phyloP scores from a whole-genome alignment of 2,797 vertebrate genomes.

The Carapus acus region DNA sequence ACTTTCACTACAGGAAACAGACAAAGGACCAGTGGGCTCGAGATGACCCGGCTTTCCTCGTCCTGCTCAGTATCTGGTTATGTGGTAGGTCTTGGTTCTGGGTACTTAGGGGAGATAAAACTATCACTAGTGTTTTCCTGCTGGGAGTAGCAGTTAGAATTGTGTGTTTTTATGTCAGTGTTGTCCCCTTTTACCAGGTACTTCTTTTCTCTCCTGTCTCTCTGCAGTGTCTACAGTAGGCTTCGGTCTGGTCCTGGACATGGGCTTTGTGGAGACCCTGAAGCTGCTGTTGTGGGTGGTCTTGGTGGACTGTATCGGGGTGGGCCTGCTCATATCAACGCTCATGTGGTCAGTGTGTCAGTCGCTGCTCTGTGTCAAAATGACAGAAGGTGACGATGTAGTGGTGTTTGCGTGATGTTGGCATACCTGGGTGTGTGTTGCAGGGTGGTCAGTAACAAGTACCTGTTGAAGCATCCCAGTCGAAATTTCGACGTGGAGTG shows the following conservation, averaged over 20 bases:
- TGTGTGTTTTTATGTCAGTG: no score
- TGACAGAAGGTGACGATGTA: no score
- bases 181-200: no score
- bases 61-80: constrained; percentile 91
- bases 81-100: constrained; percentile 69
- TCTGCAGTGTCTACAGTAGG: constrained; percentile 88
- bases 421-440: background rate
- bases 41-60: constrained; percentile 94
- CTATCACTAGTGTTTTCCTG: no score
- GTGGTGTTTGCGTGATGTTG: no score
- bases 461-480: constrained; percentile 84
- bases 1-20: constrained; percentile 98
- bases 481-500: constrained; percentile 93
- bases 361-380: no score
- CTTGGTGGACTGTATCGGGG: constrained; percentile 93
- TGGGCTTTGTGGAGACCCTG: constrained; percentile 87
- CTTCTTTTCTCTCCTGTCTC: background rate
- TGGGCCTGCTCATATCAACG: constrained; percentile 92
- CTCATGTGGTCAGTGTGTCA: constrained; percentile 89
- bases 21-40: constrained; percentile 99
- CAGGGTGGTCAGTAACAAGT: constrained; percentile 93
- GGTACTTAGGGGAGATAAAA: no score
- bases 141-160: no score
- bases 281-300: constrained; percentile 97
- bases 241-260: constrained; percentile 92